Percentiles rank a stretch among this genome's conserved stretches.
phyloP scores from a whole-genome alignment of 2,113 vertebrate species.

The Amphiprion ocellaris region DNA sequence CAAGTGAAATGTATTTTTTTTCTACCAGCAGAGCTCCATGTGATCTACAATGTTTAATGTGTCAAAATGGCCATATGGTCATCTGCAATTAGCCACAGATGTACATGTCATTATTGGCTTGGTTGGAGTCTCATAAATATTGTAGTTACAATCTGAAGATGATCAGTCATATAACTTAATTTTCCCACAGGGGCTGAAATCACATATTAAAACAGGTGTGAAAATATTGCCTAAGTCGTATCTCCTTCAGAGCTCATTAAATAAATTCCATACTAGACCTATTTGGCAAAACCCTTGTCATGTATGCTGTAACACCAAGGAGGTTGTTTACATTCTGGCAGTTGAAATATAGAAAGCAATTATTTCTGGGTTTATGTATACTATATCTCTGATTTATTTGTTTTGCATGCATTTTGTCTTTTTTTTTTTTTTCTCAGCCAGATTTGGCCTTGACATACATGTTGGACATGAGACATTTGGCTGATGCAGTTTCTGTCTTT shows the following conservation, averaged over 20 bases:
- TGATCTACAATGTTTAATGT: not conserved
- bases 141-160: slow-evolving; percentile 44
- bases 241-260: slow-evolving; percentile 37
- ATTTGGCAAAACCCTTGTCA: slow-evolving; percentile 19
- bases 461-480: not conserved
- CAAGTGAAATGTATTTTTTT: not conserved
- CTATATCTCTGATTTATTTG: not conserved
- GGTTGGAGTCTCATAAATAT: slow-evolving; percentile 39
- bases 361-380: not conserved
- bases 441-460: slow-evolving; percentile 9
- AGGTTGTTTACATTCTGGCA: slow-evolving; percentile 18
- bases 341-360: slow-evolving; percentile 24
- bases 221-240: slow-evolving; percentile 41
- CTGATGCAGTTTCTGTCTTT: slow-evolving; percentile 31
- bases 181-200: slow-evolving; percentile 57
- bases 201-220: slow-evolving; percentile 68
- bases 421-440: not conserved
- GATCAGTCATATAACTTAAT: slow-evolving; percentile 46
- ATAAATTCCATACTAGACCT: slow-evolving; percentile 32
- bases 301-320: slow-evolving; percentile 2
- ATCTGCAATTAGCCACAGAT: slow-evolving; percentile 44
- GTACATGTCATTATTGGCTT: slow-evolving; percentile 14
- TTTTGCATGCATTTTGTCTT: not conserved
- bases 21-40: not conserved
- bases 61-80: slow-evolving; percentile 5